Evolutionary conservation across 92 coral and sea anemone species (phyloP).

Genomic region (Phenganax marumi): DNA sequence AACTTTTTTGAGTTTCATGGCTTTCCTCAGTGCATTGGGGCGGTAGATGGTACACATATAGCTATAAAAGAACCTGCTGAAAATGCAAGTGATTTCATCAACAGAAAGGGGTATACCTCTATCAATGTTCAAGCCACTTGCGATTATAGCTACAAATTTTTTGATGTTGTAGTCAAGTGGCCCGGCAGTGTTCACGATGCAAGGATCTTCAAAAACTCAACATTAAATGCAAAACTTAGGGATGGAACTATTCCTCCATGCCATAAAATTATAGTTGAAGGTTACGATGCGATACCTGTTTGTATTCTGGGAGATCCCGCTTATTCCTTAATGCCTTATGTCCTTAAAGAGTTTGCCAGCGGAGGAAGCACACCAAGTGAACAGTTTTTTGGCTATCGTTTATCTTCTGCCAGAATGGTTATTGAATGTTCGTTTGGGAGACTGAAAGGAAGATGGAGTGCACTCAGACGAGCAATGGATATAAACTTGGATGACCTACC

Average conservation of each 20-base stretch:
- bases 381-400: slow-evolving; percentile 55
- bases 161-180: too few species aligned
- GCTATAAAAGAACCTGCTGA: slow-evolving; percentile 22
- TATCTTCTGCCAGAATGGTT: slow-evolving; percentile 56
- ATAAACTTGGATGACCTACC: slow-evolving; percentile 44
- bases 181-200: too few species aligned
- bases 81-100: slow-evolving; percentile 48
- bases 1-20: slow-evolving; percentile 32
- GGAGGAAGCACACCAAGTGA: slow-evolving; percentile 57
- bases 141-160: too few species aligned
- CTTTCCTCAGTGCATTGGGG: slow-evolving; percentile 19
- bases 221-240: too few species aligned
- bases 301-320: too few species aligned
- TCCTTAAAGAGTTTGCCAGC: slow-evolving; percentile 57
- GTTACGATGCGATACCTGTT: too few species aligned
- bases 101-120: too few species aligned
- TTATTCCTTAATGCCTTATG: not conserved
- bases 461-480: slow-evolving; percentile 58
- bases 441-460: slow-evolving; percentile 63
- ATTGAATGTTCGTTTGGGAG: slow-evolving; percentile 63
- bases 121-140: too few species aligned
- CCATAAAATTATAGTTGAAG: too few species aligned
- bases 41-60: slow-evolving; percentile 1
- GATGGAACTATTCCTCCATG: too few species aligned
- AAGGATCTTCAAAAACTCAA: too few species aligned